Conservation (phyloP, 2,888 invertebrate species). For the Drosophila quinaria region DNA sequence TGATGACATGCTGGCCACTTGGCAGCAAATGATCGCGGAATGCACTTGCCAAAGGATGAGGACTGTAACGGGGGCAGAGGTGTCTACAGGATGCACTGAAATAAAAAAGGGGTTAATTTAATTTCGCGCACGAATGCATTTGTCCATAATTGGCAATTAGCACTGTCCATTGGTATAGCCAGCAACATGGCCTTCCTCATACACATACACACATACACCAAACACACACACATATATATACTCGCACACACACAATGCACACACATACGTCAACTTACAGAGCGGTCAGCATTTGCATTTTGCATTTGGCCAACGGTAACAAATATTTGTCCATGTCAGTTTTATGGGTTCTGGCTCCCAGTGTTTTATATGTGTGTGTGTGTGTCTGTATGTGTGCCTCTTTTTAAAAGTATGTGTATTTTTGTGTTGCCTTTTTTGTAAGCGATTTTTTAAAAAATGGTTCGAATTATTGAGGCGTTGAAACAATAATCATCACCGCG, state of each 20-base stretch:
- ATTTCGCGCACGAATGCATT: slow-evolving; percentile 84
- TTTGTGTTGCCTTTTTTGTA: slow-evolving; percentile 46
- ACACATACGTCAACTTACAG: slow-evolving; percentile 41
- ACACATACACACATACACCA: slow-evolving; percentile 2
- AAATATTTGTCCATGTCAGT: slow-evolving; percentile 66
- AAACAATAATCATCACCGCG: slow-evolving; percentile 72
- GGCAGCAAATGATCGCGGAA: slow-evolving; percentile 59
- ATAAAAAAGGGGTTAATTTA: slow-evolving; percentile 83
- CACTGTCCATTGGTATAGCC: slow-evolving; percentile 77
- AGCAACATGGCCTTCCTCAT: slow-evolving; percentile 46
- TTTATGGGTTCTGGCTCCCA: slow-evolving; percentile 31
- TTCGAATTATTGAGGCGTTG: slow-evolving; percentile 77
- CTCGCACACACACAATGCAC: slow-evolving; percentile 9
- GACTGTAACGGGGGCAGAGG: neutral
- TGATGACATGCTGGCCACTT: slow-evolving; percentile 69
- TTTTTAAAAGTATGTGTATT: slow-evolving; percentile 14
- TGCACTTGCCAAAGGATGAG: slow-evolving; percentile 39
- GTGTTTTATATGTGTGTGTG: too few species aligned
- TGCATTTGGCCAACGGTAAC: slow-evolving; percentile 71
- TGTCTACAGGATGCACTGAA: slow-evolving; percentile 28
- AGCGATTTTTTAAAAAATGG: slow-evolving; percentile 62
- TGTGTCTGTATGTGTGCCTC: slow-evolving; percentile 5
- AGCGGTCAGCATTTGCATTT: slow-evolving; percentile 64
- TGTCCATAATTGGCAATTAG: slow-evolving; percentile 84
- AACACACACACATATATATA: slow-evolving; percentile 10